Evolutionary conservation across 2,797 vertebrate species (phyloP).

Genomic region (Enteromius anoplus): DNA sequence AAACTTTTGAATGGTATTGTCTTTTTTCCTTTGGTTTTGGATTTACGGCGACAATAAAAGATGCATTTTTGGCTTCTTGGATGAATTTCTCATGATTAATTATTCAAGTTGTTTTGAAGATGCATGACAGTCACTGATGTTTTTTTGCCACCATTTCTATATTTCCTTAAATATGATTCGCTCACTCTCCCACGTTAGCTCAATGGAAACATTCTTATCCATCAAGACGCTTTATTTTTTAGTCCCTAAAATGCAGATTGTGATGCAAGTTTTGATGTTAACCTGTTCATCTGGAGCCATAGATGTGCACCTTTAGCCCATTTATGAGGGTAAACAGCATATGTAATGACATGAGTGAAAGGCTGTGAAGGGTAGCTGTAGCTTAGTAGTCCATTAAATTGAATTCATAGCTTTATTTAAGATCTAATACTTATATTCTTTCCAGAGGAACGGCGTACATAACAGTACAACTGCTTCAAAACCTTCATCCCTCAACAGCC

Average conservation of each 20-base stretch:
- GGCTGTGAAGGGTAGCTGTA: background rate
- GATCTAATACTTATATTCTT: background rate
- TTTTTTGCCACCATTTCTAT: background rate
- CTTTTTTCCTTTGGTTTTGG: background rate
- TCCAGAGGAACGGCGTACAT: no score
- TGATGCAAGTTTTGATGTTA: background rate
- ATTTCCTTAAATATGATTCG: background rate
- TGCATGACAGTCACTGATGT: background rate
- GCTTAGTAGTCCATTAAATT: background rate
- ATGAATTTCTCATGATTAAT: background rate
- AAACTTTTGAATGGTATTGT: background rate
- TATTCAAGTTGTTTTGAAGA: constrained; percentile 2
- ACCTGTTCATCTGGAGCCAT: background rate
- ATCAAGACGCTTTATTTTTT: background rate
- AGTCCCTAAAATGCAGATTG: background rate
- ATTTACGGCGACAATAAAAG: background rate
- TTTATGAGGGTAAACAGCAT: background rate
- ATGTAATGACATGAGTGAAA: background rate
- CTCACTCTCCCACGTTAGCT: no score
- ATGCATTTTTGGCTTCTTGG: background rate
- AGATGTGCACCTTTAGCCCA: background rate
- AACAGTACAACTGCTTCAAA: background rate
- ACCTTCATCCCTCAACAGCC: background rate
- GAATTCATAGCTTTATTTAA: background rate
- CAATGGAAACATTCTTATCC: background rate